phyloP scores from a whole-genome alignment of 2,888 invertebrate genomes.

The Heliconius hortense region DNA sequence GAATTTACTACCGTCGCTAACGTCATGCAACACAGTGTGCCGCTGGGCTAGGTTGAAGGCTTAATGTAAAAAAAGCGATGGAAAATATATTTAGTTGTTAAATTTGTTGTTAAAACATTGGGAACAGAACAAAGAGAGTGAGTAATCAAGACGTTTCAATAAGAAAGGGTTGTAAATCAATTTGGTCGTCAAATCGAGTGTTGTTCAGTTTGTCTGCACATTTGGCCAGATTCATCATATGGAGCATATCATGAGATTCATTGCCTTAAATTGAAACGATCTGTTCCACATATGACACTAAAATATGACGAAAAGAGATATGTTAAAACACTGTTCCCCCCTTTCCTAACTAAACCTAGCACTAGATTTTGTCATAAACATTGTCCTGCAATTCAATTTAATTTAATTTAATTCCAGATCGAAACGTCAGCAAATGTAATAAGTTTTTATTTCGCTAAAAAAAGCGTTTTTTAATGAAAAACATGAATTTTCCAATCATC shows the following conservation, averaged over 20 bases:
- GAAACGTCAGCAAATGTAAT: not conserved
- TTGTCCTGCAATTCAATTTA: not conserved
- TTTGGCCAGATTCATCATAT: not conserved
- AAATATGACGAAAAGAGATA: not conserved
- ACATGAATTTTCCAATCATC: not conserved
- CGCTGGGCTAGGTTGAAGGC: no score
- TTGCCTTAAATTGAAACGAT: not conserved
- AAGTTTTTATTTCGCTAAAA: not conserved
- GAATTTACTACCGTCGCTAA: no score
- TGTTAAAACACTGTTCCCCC: no score
- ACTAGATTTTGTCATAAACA: not conserved
- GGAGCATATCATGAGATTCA: no score
- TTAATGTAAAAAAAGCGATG: no score
- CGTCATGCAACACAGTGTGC: no score
- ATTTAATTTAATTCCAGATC: not conserved
- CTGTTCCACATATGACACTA: not conserved
- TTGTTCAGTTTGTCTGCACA: not conserved
- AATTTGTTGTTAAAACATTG: not conserved
- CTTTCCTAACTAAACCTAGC: no score
- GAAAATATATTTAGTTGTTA: not conserved
- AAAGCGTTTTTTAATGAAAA: not conserved
- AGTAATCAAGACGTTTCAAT: not conserved
- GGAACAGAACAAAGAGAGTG: not conserved
- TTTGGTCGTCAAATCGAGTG: constrained; percentile 10
- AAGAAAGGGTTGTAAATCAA: constrained; percentile 19